Percentiles rank a stretch among this genome's conserved stretches.
These are phyloP conservation scores for Abrostola triplasia DNA, from an alignment of 2,888 invertebrate genomes.

Conservation along the genomic window DNA sequence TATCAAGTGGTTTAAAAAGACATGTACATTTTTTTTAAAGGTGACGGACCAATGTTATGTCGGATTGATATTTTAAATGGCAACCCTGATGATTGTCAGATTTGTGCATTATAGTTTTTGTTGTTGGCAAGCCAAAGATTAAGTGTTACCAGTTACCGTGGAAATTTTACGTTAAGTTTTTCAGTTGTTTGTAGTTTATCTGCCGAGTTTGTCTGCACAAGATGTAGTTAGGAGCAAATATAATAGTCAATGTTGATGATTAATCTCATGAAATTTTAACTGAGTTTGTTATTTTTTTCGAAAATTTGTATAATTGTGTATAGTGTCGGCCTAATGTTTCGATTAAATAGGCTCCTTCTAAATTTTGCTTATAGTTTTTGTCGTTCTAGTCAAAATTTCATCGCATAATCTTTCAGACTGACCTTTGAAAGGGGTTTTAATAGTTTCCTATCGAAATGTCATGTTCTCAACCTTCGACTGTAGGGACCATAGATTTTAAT, in stretches of 20 bases:
- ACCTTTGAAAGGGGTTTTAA: slow-evolving; percentile 65
- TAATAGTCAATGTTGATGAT: slow-evolving; percentile 49
- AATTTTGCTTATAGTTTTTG: slow-evolving; percentile 31
- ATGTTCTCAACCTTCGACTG: slow-evolving; percentile 71
- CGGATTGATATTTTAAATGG: slow-evolving; percentile 64
- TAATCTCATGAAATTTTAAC: slow-evolving; percentile 56
- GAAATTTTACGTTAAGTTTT: slow-evolving; percentile 47
- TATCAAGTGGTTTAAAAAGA: slow-evolving; percentile 75
- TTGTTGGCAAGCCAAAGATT: slow-evolving; percentile 66
- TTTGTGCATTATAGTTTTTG: slow-evolving; percentile 54
- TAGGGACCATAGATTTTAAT: slow-evolving; percentile 84
- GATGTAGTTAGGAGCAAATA: slow-evolving; percentile 56
- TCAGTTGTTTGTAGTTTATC: slow-evolving; percentile 54
- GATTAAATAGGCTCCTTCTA: slow-evolving; percentile 24
- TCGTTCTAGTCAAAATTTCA: slow-evolving; percentile 62
- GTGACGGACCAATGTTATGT: slow-evolving; percentile 82
- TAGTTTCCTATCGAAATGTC: slow-evolving; percentile 68
- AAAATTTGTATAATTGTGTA: slow-evolving; percentile 40
- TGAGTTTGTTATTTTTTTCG: slow-evolving; percentile 33
- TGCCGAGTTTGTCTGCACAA: slow-evolving; percentile 61
- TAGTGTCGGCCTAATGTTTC: slow-evolving; percentile 46
- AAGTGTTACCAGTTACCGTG: slow-evolving; percentile 66
- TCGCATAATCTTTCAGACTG: slow-evolving; percentile 69
- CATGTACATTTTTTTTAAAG: slow-evolving; percentile 77
- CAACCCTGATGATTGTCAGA: slow-evolving; percentile 53